Evolutionary conservation across 92 coral and sea anemone species (phyloP).

Genomic region (Montipora capitata): DNA sequence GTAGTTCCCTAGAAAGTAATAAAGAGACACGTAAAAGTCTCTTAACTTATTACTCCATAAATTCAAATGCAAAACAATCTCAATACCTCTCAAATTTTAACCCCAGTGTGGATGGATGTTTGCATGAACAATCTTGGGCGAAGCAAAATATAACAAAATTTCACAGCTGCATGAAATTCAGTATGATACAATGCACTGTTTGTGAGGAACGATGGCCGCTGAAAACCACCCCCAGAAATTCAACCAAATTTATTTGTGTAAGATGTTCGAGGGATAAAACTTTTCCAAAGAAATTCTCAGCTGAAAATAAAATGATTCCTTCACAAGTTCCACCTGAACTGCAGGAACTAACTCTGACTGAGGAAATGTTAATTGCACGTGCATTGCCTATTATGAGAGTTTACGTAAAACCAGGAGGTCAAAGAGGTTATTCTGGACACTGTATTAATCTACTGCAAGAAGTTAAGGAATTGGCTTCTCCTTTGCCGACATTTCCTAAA

Average conservation of each 20-base stretch:
- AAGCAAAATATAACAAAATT: conserved; percentile 44
- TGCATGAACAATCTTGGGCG: conserved; percentile 50
- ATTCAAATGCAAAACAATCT: conserved; percentile 22
- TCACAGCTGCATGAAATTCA: conserved; percentile 52
- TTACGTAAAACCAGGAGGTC: conserved; percentile 70
- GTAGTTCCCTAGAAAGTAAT: not conserved
- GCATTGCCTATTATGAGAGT: conserved; percentile 70
- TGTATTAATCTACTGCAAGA: conserved; percentile 34
- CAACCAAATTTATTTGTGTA: conserved; percentile 6
- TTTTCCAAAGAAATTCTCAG: conserved; percentile 35
- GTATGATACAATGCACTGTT: conserved; percentile 24
- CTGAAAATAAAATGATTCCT: conserved; percentile 43
- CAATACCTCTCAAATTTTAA: conserved; percentile 32
- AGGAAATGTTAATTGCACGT: conserved; percentile 70
- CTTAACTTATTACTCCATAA: conserved; percentile 7
- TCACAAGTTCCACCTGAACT: conserved; percentile 52
- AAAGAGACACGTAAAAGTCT: conserved; percentile 10
- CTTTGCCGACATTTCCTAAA: conserved; percentile 49
- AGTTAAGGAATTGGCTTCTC: conserved; percentile 31
- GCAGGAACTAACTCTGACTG: conserved; percentile 47
- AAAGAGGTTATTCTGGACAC: conserved; percentile 34
- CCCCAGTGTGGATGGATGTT: not conserved
- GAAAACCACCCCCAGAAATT: conserved; percentile 17
- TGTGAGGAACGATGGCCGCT: conserved; percentile 62
- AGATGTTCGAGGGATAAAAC: conserved; percentile 45